Evolutionary conservation across 2,888 invertebrate genomes (phyloP), one percentile per base, ranked within the genome.

Genomic region (Agrotis exclamationis): DNA sequence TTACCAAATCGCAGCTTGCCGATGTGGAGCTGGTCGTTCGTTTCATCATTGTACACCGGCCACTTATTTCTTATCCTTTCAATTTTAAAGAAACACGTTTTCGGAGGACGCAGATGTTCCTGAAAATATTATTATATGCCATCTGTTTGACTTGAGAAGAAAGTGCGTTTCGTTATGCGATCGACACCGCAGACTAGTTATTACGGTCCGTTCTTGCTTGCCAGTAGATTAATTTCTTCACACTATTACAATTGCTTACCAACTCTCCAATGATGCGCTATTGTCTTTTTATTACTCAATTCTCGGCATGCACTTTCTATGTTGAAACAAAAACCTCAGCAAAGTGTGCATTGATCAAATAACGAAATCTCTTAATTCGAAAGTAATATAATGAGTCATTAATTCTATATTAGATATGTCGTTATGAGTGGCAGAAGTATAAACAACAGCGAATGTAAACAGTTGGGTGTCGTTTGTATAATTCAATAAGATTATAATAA

Each of bases 251-350:
- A 87, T 87, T 85, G 80, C 85, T 82, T 85, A 79, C 80, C 51
- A 74, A 76, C 85, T 84, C 85, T 84, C 80, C 82, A 85, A 80
- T 83, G 87, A 88, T 85, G 87, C 79, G 81, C 88, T 87, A 91
- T 92, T 93, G 90, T 92, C 87, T 91, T 89, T 89, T 88, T 87
- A 82, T 76, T 76, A 76, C 63, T 76, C 77, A 80, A 79, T 79
- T 70, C 83, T 85, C 70, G 70, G 76, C 81, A 78, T 84, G 83
- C 87, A 91, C 90, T 92, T 92, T 93, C 92, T 92, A 92, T 80
- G 76, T 28, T 73, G 62, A 66, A 68, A 81, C 64, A 82, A 84
- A 82, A 81, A 78, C 60, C 73, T 47, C 56, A 75, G 51, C 60
- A 47, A 68, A 70, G 66, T 74, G 54, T 67, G 81, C 53, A 66